Evolutionary conservation across 2,797 vertebrate genomes (phyloP).

Genomic region (Arnoldichthys spilopterus): DNA sequence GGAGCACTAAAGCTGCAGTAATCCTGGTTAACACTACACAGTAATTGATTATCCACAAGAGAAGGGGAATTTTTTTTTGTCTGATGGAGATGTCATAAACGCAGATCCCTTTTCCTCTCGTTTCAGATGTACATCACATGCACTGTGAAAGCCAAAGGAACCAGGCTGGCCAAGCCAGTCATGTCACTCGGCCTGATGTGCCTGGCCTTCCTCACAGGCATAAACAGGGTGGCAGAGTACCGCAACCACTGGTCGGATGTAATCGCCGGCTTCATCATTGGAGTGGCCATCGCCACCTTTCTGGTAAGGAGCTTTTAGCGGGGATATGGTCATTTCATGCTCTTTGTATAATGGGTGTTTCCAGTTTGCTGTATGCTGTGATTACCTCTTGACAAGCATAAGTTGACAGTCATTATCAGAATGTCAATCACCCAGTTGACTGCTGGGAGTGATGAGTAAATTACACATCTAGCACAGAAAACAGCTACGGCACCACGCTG

Average conservation of each 20-base stretch:
- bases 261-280: constrained; percentile 95
- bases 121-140: constrained; percentile 97
- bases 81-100: constrained; percentile 15
- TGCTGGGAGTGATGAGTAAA: constrained; percentile 12
- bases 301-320: constrained; percentile 81
- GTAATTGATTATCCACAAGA: constrained; percentile 17
- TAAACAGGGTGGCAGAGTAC: constrained; percentile 98
- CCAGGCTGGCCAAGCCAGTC: constrained; percentile 93
- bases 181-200: constrained; percentile 92
- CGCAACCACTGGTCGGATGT: constrained; percentile 98
- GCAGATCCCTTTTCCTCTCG: constrained; percentile 20
- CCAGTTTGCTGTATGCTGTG: background rate
- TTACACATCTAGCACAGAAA: constrained; percentile 5
- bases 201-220: constrained; percentile 93
- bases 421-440: background rate
- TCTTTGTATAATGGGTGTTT: background rate
- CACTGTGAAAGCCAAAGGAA: constrained; percentile 93
- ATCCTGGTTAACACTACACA: constrained; percentile 30
- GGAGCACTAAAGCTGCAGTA: constrained; percentile 18
- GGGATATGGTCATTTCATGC: background rate
- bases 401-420: constrained; percentile 8
- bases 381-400: background rate
- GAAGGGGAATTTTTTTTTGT: background rate
- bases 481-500: background rate
- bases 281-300: constrained; percentile 92